A percentile compares a stretch with the other conserved stretches of the same genome.
Evolutionary conservation across 1,140 invertebrate species (phyloP).

Genomic region (Drosophila willistoni): DNA sequence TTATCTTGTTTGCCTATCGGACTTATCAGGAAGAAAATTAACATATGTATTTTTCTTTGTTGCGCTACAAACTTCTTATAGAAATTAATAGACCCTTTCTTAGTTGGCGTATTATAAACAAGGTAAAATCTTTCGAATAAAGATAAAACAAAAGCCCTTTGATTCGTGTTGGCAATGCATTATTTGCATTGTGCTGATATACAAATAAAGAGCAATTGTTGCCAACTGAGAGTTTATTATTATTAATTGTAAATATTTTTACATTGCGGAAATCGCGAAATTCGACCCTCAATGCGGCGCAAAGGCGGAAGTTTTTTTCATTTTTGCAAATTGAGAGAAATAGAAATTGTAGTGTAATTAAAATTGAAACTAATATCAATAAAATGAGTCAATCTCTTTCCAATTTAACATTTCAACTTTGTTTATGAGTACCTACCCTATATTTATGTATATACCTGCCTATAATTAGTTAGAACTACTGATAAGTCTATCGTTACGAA

Average conservation of each 20-base stretch:
- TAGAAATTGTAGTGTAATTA: background rate
- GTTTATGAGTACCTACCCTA: constrained; percentile 5
- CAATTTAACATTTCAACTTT: constrained; percentile 17
- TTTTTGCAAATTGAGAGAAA: constrained; percentile 11
- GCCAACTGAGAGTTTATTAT: constrained; percentile 28
- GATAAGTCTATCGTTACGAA: constrained; percentile 51
- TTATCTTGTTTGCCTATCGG: too few species aligned
- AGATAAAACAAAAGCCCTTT: constrained; percentile 19
- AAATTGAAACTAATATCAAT: constrained; percentile 14
- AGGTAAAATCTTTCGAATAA: constrained; percentile 7
- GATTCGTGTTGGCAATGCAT: constrained; percentile 3
- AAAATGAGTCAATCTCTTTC: constrained; percentile 43
- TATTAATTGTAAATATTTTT: constrained; percentile 15
- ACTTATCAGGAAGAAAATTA: too few species aligned
- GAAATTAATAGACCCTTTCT: background rate
- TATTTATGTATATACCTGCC: constrained; percentile 37
- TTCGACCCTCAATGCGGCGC: constrained; percentile 28
- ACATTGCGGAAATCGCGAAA: constrained; percentile 47
- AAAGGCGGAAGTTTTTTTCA: constrained; percentile 40
- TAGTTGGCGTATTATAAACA: background rate
- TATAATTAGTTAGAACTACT: constrained; percentile 7
- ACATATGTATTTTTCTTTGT: background rate
- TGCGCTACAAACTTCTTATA: background rate
- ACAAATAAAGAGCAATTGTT: constrained; percentile 34
- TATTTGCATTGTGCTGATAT: constrained; percentile 14